Evolutionary conservation across 1,140 invertebrate genomes (phyloP).

Genomic region (Eupeodes corollae): DNA sequence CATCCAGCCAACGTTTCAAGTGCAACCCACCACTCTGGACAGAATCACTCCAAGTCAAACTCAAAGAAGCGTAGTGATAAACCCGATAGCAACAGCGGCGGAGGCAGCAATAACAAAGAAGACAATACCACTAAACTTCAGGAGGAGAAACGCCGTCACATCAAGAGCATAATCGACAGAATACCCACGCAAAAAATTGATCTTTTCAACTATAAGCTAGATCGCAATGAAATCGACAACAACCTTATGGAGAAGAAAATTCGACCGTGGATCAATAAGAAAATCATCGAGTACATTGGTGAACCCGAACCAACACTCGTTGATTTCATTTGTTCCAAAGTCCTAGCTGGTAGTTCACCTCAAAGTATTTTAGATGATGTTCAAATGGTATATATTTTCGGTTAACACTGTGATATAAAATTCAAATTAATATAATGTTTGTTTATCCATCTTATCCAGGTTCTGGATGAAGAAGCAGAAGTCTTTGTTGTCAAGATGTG

Average conservation of each 20-base stretch:
- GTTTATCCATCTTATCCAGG: slow-evolving; percentile 46
- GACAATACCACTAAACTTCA: slow-evolving; percentile 58
- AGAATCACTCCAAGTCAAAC: slow-evolving; percentile 1
- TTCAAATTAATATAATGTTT: not conserved
- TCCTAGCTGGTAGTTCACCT: slow-evolving; percentile 82
- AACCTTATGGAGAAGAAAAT: slow-evolving; percentile 91
- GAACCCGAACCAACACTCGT: slow-evolving; percentile 97
- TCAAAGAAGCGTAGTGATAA: not conserved
- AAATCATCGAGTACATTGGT: slow-evolving; percentile 98
- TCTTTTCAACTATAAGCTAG: slow-evolving; percentile 85
- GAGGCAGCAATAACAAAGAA: slow-evolving; percentile 42
- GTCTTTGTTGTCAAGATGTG: slow-evolving; percentile 99
- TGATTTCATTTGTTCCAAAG: slow-evolving; percentile 98
- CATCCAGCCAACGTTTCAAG: slow-evolving; percentile 4
- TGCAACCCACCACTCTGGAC: slow-evolving; percentile 3
- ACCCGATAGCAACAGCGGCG: slow-evolving; percentile 7
- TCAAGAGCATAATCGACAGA: slow-evolving; percentile 94
- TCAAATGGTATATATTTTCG: slow-evolving; percentile 68
- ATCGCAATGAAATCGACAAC: slow-evolving; percentile 67
- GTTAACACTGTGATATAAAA: not conserved
- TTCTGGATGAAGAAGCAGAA: slow-evolving; percentile 97
- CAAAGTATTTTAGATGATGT: slow-evolving; percentile 94
- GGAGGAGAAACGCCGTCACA: slow-evolving; percentile 91
- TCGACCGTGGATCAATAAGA: slow-evolving; percentile 98
- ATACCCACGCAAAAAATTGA: slow-evolving; percentile 96